These are phyloP conservation scores for Stercorarius parasiticus DNA, from an alignment of 2,113 vertebrate genomes.

Conservation along the genomic window DNA sequence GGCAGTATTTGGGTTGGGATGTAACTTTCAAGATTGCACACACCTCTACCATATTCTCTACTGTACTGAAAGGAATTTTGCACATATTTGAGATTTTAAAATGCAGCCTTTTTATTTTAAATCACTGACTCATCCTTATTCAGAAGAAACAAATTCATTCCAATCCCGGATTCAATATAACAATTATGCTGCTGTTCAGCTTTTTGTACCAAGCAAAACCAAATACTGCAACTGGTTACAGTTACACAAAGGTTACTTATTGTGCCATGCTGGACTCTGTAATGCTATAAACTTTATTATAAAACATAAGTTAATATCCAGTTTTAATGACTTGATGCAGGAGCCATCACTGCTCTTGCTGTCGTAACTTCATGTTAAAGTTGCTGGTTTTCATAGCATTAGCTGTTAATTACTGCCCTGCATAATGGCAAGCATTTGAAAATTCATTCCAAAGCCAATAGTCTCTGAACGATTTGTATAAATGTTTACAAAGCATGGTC, in stretches of 20 bases:
- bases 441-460: not conserved
- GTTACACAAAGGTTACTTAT: not conserved
- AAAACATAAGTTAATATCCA: constrained; percentile 25
- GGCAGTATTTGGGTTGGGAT: not conserved
- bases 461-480: not conserved
- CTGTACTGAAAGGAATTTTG: constrained; percentile 57
- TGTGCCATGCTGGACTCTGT: constrained; percentile 36
- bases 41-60: not conserved
- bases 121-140: not conserved
- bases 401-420: not conserved
- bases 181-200: not conserved
- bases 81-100: constrained; percentile 56
- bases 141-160: not conserved
- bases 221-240: not conserved
- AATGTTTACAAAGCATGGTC: constrained; percentile 25
- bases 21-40: not conserved
- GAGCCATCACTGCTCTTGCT: not conserved
- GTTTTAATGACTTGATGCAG: constrained; percentile 10
- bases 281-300: constrained; percentile 23
- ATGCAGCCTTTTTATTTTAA: constrained; percentile 19
- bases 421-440: not conserved
- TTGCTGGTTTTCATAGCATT: constrained; percentile 1
- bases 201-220: not conserved
- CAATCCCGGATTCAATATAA: not conserved
- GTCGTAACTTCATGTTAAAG: not conserved